Conservation (phyloP, 2,888 invertebrate genomes). For the Mechanitis messenoides region DNA sequence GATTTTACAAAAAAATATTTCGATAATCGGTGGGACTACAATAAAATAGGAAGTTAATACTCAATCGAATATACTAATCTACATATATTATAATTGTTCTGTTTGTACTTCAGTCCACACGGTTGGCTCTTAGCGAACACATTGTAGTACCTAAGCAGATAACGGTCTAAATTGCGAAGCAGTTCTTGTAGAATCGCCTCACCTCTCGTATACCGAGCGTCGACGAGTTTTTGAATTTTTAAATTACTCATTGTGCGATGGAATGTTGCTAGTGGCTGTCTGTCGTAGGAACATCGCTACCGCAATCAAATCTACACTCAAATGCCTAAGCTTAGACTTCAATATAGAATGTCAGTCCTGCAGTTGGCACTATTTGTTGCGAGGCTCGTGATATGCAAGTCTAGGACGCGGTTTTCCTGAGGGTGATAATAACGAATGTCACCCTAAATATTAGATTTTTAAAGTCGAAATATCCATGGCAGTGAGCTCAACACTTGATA, state of each 20-base stretch:
- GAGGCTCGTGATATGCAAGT: conserved; percentile 47
- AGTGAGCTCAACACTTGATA: conserved; percentile 49
- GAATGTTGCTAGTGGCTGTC: conserved; percentile 62
- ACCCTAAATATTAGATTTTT: conserved; percentile 70
- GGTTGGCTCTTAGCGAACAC: conserved; percentile 28
- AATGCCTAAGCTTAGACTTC: conserved; percentile 51
- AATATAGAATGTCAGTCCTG: conserved; percentile 44
- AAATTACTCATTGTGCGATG: conserved; percentile 77
- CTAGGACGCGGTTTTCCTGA: conserved; percentile 64
- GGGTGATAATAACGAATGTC: conserved; percentile 70
- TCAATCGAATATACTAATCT: conserved; percentile 29
- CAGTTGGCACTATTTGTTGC: conserved; percentile 43
- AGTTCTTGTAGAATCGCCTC: conserved; percentile 65
- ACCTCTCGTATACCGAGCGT: conserved; percentile 60
- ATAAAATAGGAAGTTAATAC: too few species aligned
- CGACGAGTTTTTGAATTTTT: conserved; percentile 78
- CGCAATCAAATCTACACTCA: conserved; percentile 59
- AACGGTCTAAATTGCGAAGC: conserved; percentile 71
- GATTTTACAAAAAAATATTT: too few species aligned
- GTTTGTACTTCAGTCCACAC: conserved; percentile 28
- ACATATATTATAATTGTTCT: conserved; percentile 39
- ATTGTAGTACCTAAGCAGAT: conserved; percentile 55
- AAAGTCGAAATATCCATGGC: conserved; percentile 63
- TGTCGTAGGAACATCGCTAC: conserved; percentile 40
- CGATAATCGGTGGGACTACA: too few species aligned